phyloP scores from a whole-genome alignment of 2,113 vertebrate species.

The Grammomys dolichurus region DNA sequence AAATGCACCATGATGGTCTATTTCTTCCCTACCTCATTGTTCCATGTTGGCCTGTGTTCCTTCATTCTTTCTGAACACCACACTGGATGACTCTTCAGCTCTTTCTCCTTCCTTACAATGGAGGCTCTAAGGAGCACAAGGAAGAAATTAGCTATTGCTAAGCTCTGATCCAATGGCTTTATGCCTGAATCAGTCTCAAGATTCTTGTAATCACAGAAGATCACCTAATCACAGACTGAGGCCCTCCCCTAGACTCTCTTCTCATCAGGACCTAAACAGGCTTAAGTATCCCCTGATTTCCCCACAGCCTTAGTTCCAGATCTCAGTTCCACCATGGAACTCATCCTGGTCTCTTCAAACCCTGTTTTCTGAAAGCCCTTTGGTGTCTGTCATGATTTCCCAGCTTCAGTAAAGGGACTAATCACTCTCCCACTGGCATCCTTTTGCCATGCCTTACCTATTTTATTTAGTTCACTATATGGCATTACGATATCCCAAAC shows the following conservation, averaged over 20 bases:
- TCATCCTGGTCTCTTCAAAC: not conserved
- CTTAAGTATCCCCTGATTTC: too few species aligned
- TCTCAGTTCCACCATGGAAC: not conserved
- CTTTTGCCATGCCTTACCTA: too few species aligned
- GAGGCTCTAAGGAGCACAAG: not conserved
- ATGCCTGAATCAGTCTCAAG: too few species aligned
- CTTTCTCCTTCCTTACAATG: not conserved
- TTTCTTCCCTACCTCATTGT: too few species aligned
- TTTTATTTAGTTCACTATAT: not conserved
- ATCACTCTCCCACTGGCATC: too few species aligned
- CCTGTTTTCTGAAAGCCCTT: not conserved
- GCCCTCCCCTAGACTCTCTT: not conserved
- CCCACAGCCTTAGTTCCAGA: not conserved
- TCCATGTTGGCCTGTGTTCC: too few species aligned
- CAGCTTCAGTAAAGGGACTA: not conserved
- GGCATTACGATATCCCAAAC: not conserved
- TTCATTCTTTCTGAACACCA: not conserved
- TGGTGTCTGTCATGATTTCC: not conserved
- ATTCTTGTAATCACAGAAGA: too few species aligned
- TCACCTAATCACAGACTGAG: rapidly evolving
- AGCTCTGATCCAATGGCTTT: too few species aligned
- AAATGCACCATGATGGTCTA: too few species aligned
- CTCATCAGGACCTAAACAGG: not conserved
- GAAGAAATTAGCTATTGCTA: not conserved
- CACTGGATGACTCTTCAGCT: not conserved